phyloP scores from a whole-genome alignment of 1,140 invertebrate species.

The Physella acuta region DNA sequence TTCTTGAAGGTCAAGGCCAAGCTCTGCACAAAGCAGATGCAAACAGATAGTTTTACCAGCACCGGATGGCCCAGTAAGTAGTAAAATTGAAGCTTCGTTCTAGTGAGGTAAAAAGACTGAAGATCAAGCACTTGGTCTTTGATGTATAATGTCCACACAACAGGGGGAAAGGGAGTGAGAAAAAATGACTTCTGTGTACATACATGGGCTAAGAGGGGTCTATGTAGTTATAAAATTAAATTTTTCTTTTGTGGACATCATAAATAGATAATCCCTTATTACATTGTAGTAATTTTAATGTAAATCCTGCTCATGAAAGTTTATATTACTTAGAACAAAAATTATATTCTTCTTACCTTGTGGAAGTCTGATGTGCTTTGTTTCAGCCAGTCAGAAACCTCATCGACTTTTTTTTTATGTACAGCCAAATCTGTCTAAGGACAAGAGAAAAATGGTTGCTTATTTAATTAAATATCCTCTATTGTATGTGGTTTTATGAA shows the following conservation, averaged over 20 bases:
- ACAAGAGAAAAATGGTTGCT: conserved; percentile 16
- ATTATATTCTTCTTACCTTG: too few relatives aligned
- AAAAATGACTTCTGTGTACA: not conserved
- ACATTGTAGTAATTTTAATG: too few relatives aligned
- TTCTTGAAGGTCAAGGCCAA: conserved; percentile 49
- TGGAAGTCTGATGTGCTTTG: not conserved
- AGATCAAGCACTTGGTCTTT: too few relatives aligned
- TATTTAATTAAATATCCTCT: too few relatives aligned
- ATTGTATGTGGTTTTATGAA: not conserved
- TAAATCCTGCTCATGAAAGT: too few relatives aligned
- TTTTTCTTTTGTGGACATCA: too few relatives aligned
- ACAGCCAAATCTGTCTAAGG: conserved; percentile 55
- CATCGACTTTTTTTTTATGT: conserved; percentile 57
- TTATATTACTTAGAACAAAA: too few relatives aligned
- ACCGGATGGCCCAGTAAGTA: conserved; percentile 56
- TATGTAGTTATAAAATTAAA: too few relatives aligned
- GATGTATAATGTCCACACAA: too few relatives aligned
- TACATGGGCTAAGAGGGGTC: not conserved
- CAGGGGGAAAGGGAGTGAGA: too few relatives aligned
- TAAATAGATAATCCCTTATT: too few relatives aligned
- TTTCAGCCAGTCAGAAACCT: conserved; percentile 48
- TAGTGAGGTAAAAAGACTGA: conserved; percentile 17
- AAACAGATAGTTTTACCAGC: conserved; percentile 55
- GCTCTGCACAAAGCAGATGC: conserved; percentile 41
- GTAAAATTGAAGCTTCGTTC: conserved; percentile 44